These are phyloP conservation scores for Callaeas wilsoni DNA, from an alignment of 2,113 vertebrate species.

Conservation along the genomic window DNA sequence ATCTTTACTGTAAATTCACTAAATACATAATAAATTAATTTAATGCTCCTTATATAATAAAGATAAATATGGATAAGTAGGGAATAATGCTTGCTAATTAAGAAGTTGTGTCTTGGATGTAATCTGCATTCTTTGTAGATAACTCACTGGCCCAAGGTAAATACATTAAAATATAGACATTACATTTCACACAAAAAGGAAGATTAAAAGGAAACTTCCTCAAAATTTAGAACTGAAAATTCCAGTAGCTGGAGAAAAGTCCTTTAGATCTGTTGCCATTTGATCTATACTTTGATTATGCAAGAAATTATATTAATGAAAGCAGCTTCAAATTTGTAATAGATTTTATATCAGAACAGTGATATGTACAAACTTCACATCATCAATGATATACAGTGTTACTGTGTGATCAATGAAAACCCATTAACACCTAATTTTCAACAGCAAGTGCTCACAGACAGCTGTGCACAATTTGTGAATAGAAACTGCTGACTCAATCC, in stretches of 20 bases:
- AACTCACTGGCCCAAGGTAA: not conserved
- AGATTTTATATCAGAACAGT: not conserved
- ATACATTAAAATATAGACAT: not conserved
- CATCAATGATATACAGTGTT: not conserved
- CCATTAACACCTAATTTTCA: not conserved
- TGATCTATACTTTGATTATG: not conserved
- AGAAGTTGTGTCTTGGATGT: not conserved
- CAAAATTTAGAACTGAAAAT: not conserved
- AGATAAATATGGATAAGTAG: not conserved
- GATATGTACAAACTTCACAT: not conserved
- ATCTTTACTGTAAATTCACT: not conserved
- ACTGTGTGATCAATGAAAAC: not conserved
- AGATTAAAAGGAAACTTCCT: not conserved
- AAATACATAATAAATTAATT: not conserved
- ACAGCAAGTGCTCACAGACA: not conserved
- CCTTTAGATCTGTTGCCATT: not conserved
- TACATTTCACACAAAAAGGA: not conserved
- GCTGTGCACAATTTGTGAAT: not conserved
- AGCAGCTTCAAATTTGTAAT: not conserved
- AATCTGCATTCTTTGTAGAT: not conserved
- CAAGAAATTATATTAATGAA: not conserved
- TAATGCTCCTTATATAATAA: not conserved
- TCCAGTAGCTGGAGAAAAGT: not conserved
- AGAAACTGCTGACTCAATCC: not conserved
- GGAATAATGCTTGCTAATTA: not conserved